Conservation (phyloP, 2,113 vertebrate species). For the Oncorhynchus mykiss region DNA sequence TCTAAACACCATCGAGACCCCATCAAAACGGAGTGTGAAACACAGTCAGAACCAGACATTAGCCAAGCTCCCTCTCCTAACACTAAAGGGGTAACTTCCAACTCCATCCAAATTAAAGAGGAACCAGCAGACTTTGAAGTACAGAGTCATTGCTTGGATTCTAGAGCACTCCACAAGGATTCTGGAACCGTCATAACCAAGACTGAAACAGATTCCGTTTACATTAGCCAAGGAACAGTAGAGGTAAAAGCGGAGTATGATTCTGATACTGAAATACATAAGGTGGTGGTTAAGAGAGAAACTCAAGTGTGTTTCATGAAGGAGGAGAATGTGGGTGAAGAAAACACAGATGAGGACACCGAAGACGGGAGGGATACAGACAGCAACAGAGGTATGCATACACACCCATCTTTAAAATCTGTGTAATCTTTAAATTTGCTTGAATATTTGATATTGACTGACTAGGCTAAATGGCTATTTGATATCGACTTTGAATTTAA, state of each 20-base stretch:
- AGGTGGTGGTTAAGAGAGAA: conserved; percentile 51
- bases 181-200: conserved; percentile 15
- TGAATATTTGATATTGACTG: background rate
- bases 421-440: background rate
- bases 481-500: too few relatives aligned
- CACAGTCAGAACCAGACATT: conserved; percentile 1
- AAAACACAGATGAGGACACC: conserved; percentile 30
- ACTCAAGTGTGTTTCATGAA: conserved; percentile 36
- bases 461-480: too few relatives aligned
- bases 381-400: conserved; percentile 45
- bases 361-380: conserved; percentile 34
- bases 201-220: conserved; percentile 28
- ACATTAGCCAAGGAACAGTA: conserved; percentile 9
- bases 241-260: conserved; percentile 56
- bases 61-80: conserved; percentile 6
- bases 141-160: conserved; percentile 9
- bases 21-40: conserved; percentile 42
- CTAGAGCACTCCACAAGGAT: conserved; percentile 6
- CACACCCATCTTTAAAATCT: background rate
- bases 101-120: conserved; percentile 61
- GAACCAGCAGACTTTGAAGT: conserved; percentile 48
- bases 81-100: conserved; percentile 20
- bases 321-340: conserved; percentile 26
- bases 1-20: conserved; percentile 3
- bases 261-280: conserved; percentile 4